A percentile compares a stretch with the other conserved stretches of the same genome.
phyloP scores from a whole-genome alignment of 92 coral and sea anemone genomes.

The Parazoanthus darwini region DNA sequence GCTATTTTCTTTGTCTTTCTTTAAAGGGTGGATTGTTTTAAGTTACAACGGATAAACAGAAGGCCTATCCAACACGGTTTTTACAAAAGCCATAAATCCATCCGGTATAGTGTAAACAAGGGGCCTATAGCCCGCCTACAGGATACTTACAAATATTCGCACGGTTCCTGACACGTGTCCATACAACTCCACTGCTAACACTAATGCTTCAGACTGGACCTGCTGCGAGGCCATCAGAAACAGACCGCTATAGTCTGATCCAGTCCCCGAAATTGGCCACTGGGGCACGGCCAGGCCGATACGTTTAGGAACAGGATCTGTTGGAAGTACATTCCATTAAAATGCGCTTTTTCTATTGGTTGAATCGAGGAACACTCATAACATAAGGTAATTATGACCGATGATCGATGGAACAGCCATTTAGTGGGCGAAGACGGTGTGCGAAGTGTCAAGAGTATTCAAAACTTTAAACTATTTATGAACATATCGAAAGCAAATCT shows the following conservation, averaged over 20 bases:
- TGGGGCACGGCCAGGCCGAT: conserved; percentile 86
- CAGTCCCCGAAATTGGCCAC: conserved; percentile 58
- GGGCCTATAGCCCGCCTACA: not conserved
- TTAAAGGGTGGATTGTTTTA: not conserved
- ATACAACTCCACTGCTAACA: conserved; percentile 73
- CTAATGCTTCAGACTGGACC: conserved; percentile 53
- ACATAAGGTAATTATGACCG: no score
- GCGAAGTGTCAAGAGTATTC: no score
- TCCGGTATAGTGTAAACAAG: no score
- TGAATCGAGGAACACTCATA: not conserved
- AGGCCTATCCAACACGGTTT: no score
- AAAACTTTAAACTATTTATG: no score
- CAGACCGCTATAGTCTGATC: conserved; percentile 58
- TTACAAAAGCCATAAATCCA: no score
- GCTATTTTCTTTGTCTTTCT: not conserved
- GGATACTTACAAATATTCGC: conserved; percentile 69
- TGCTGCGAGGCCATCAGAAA: conserved; percentile 66
- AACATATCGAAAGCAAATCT: no score
- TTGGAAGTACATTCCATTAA: not conserved
- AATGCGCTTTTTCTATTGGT: not conserved
- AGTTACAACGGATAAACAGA: no score
- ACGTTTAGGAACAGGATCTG: conserved; percentile 66
- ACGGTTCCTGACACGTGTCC: conserved; percentile 69
- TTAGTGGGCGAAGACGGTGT: no score
- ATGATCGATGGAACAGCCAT: no score